These are phyloP conservation scores for Caloenas nicobarica DNA, from an alignment of 2,113 vertebrate genomes.

Conservation along the genomic window DNA sequence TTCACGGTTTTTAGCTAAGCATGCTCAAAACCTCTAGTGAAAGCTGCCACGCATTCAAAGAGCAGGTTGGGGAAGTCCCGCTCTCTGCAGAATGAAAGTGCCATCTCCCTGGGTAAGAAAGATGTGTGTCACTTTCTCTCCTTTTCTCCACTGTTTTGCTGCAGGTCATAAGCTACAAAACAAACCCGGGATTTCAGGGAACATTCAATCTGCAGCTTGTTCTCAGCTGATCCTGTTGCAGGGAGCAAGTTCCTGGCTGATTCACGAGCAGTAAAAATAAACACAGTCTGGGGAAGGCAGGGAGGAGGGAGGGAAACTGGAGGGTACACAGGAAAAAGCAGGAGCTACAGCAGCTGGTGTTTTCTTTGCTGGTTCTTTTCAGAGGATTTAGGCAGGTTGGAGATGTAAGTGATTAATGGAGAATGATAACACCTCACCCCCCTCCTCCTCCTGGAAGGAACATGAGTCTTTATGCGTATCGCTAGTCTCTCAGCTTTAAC, in stretches of 20 bases:
- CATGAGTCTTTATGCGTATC: constrained; percentile 43
- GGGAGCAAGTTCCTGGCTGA: constrained; percentile 65
- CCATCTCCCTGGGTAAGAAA: background rate
- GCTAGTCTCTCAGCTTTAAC: constrained; percentile 47
- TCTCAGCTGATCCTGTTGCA: constrained; percentile 68
- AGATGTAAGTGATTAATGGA: constrained; percentile 68
- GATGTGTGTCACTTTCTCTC: constrained; percentile 27
- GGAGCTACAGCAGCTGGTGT: constrained; percentile 71
- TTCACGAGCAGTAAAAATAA: constrained; percentile 71
- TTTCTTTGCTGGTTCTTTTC: constrained; percentile 72
- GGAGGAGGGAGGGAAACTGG: constrained; percentile 42
- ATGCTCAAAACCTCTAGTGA: background rate
- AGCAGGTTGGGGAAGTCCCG: background rate
- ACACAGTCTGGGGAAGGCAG: constrained; percentile 56
- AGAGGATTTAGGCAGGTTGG: constrained; percentile 64
- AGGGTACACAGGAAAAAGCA: constrained; percentile 54
- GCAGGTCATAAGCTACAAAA: constrained; percentile 45
- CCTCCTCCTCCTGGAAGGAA: constrained; percentile 55
- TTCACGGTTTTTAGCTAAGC: background rate
- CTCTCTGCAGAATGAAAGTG: constrained; percentile 9
- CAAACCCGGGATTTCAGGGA: constrained; percentile 51
- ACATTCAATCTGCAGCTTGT: constrained; percentile 61
- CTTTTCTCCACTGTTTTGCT: constrained; percentile 45
- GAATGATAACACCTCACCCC: constrained; percentile 64
- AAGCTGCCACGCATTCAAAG: background rate